Conservation (phyloP, 1,140 invertebrate genomes). For the Cherax destructor region DNA sequence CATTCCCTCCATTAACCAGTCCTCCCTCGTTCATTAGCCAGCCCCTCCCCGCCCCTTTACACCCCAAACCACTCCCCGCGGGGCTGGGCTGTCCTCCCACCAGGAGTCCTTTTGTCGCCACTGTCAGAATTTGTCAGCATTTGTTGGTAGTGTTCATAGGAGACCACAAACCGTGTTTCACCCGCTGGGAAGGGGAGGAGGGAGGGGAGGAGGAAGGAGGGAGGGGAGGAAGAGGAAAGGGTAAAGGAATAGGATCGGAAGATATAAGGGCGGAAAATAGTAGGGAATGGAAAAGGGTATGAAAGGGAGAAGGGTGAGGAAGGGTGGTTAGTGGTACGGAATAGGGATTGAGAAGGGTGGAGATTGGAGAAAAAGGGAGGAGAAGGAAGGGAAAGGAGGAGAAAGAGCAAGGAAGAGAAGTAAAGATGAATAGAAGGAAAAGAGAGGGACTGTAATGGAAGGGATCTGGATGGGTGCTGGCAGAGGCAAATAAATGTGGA, state of each 20-base stretch:
- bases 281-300: not conserved
- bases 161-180: slow-evolving; percentile 1
- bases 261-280: not conserved
- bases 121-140: slow-evolving; percentile 38
- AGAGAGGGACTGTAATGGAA: not conserved
- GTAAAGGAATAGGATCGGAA: too few relatives aligned
- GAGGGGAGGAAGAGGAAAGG: not conserved
- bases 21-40: not conserved
- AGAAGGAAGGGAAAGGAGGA: not conserved
- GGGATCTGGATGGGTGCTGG: slow-evolving; percentile 4
- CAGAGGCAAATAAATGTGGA: not conserved
- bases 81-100: not conserved
- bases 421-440: not conserved
- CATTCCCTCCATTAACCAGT: not conserved
- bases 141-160: slow-evolving; percentile 10
- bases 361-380: not conserved
- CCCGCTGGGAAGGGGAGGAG: not conserved
- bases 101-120: not conserved
- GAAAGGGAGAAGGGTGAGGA: not conserved
- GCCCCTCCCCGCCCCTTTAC: not conserved
- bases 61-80: not conserved
- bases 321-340: not conserved
- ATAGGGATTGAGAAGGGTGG: not conserved
- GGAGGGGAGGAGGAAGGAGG: not conserved
- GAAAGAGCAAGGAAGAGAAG: not conserved